phyloP scores from a whole-genome alignment of 2,113 vertebrate species.

The Halcyon malimbica region DNA sequence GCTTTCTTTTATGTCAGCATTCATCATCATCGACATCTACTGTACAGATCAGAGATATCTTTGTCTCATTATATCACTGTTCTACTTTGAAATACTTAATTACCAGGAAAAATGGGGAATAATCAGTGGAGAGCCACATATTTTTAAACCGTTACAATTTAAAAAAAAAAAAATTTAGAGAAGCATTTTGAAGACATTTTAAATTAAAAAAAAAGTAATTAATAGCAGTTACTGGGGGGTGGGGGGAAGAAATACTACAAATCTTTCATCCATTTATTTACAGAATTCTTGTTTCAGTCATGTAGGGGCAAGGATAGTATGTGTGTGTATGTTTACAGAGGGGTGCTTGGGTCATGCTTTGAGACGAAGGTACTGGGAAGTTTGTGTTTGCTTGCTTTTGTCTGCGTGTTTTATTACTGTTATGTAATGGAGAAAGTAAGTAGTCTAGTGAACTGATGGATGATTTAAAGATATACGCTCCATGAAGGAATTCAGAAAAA shows the following conservation, averaged over 20 bases:
- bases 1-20: not conserved
- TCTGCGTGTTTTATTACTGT: not conserved
- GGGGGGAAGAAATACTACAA: not conserved
- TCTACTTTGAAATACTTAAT: not conserved
- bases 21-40: not conserved
- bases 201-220: not conserved
- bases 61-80: not conserved
- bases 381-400: not conserved
- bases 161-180: not conserved
- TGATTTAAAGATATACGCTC: not conserved
- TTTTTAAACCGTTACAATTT: not conserved
- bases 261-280: not conserved
- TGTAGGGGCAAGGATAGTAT: not conserved
- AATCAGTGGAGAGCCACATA: not conserved
- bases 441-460: not conserved
- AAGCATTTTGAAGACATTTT: not conserved
- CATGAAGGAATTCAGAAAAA: not conserved
- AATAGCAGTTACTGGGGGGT: not conserved
- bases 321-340: not conserved
- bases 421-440: not conserved
- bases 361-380: not conserved
- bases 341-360: not conserved
- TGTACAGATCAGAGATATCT: not conserved
- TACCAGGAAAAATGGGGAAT: not conserved
- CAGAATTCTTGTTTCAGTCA: not conserved